Base-by-base conservation (phyloP, 2,113 vertebrate genomes). In the Artemisiospiza belli region DNA sequence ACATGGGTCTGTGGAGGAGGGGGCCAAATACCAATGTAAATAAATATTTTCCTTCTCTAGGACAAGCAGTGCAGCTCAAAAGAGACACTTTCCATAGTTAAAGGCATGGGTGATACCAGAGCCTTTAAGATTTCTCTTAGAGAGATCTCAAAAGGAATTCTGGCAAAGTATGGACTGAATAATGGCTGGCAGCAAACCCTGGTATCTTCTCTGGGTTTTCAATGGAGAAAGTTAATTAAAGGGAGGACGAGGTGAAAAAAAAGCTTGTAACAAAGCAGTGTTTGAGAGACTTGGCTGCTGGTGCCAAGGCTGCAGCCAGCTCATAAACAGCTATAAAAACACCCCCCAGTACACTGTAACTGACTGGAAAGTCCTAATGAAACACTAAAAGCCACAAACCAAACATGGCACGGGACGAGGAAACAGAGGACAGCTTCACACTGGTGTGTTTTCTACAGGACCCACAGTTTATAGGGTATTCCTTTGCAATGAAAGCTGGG, bases 1-100 rank as follows among this genome's bases (percentile, higher is more conserved):
- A 14, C 0, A 0, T 37, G 27, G 5, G 1, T 4, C 12, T 69
- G 25, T 49, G 39, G 52, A 74, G 10, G 3, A 87, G 18, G 35
- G 28, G 49, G 6, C 6, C 57, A 84, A 81, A 77, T 11, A 61
- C 5, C 39, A 12, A 6, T 22, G 19, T 23, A 28, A 64, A 74
- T 2, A 18, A 2, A 2, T 14, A 12, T 43, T 76, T 49, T 37
- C 13, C 51, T 39, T 77, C 35, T 57, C 3, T 19, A 74, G n/a
- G 51, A 66, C 8, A 24, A 7, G 16, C 8, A 67, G 12, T 35
- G 15, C 33, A 41, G 13, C 37, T 76, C 63, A 37, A 0, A 2
- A 25, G 25, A 74, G 23, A 30, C 1, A 27, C 13, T 61, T 61
- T 7, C 25, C 21, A 21, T 5, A 47, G 23, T 23, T 6, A 8